Conservation (phyloP, 1,140 invertebrate species). For the Ceratitis capitata region DNA sequence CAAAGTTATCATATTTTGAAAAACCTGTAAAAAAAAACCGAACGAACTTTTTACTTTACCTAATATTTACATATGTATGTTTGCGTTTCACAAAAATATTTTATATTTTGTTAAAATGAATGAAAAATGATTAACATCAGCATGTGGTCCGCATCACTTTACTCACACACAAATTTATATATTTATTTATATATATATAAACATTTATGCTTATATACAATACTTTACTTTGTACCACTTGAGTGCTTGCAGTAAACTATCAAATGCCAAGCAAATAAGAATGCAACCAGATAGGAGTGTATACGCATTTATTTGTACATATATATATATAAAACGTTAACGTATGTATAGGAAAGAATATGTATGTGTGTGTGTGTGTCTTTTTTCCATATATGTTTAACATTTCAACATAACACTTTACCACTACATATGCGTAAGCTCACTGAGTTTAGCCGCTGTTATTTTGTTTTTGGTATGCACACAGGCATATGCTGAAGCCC, state of each 20-base stretch:
- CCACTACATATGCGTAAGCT: too few species aligned
- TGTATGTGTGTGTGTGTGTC: neutral
- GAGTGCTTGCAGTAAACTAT: neutral
- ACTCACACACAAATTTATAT: neutral
- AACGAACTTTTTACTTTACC: neutral
- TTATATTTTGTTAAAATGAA: neutral
- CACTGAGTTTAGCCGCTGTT: too few species aligned
- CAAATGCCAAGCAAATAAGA: neutral
- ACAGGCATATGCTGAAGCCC: too few species aligned
- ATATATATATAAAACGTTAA: neutral
- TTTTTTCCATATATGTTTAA: too few species aligned
- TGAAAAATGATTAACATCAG: slow-evolving; percentile 19
- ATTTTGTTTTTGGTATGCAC: too few species aligned
- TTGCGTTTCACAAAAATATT: too few species aligned
- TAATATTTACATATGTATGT: neutral
- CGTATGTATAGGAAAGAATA: neutral
- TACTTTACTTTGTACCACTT: neutral
- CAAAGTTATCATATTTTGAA: too few species aligned
- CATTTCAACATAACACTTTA: too few species aligned
- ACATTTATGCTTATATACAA: neutral
- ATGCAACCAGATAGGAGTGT: too few species aligned
- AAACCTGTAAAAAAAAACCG: neutral
- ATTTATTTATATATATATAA: neutral
- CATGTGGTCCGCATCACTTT: neutral
- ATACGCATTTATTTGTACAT: neutral